Percentiles rank a stretch among this genome's conserved stretches.
These are phyloP conservation scores for Adrianichthys oophorus DNA, from an alignment of 2,797 vertebrate genomes.

Conservation along the genomic window DNA sequence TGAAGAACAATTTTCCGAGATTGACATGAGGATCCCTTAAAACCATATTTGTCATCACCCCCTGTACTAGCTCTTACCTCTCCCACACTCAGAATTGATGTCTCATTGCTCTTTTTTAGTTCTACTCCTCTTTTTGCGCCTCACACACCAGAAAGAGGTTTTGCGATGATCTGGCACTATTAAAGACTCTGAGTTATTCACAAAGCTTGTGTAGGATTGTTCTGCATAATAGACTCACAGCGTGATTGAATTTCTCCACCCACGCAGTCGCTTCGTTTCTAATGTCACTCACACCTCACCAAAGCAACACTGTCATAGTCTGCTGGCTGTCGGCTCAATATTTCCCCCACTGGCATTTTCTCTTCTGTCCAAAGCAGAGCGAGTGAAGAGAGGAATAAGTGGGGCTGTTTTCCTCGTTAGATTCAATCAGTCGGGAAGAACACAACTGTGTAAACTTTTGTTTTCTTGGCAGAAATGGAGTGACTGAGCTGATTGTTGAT, in stretches of 20 bases:
- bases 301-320: constrained; percentile 45
- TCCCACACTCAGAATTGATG: constrained; percentile 25
- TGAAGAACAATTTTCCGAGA: not conserved
- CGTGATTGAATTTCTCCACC: constrained; percentile 55
- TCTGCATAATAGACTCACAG: constrained; percentile 44
- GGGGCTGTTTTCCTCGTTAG: constrained; percentile 44
- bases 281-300: constrained; percentile 56
- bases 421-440: constrained; percentile 37
- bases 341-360: constrained; percentile 46
- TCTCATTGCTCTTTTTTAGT: constrained; percentile 12
- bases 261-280: constrained; percentile 40
- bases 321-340: constrained; percentile 50
- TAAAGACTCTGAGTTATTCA: constrained; percentile 51
- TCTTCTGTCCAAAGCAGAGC: constrained; percentile 32
- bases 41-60: not conserved
- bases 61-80: constrained; percentile 5
- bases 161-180: constrained; percentile 34
- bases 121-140: constrained; percentile 17
- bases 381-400: constrained; percentile 18
- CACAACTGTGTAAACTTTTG: constrained; percentile 49
- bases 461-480: constrained; percentile 53
- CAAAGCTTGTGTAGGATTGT: constrained; percentile 26
- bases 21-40: constrained; percentile 14
- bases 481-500: constrained; percentile 33
- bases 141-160: constrained; percentile 26